Evolutionary conservation across 2,888 invertebrate species (phyloP), one percentile per base, ranked within the genome.

Genomic region (Temnothorax unifasciatus): DNA sequence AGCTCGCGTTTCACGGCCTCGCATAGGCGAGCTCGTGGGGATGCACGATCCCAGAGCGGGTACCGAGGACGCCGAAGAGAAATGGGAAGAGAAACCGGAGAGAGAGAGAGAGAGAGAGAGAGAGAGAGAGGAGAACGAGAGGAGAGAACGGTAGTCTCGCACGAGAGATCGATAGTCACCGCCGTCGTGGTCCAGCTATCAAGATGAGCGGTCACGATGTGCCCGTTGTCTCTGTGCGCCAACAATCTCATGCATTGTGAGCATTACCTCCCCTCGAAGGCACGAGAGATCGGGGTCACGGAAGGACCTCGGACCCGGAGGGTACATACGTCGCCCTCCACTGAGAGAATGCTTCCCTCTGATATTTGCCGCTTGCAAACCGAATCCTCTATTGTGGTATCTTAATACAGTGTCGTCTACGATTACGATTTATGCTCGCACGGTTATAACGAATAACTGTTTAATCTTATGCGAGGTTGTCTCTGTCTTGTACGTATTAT

Each of bases 241-340:
- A 75, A 87, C 88, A 76, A 86, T 89, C 86, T 86, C 88, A 85
- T 88, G 86, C 86, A 86, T 89, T 89, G 86, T 85, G 83, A 82
- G 64, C 68, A 86, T 88, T 79, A 79, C 79, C 79, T 59, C 21
- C 47, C 85, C 83, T 52, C 25, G 75, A 59, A 73, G 68, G 82
- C 87, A 59, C 38, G 57, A 29, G 34, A 52, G 25, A 71, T 66
- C 41, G 47, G 54, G 83, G 61, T 81, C 61, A 82, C 79, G 79
- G 79, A 79, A 85, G 77, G 83, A 85, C 50, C 44, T 41, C n/a
- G n/a, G 25, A 66, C 11, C 34, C 34, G 34, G 29, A 29, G 29
- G 34, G 6, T 6, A 41, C 74, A 83, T 63, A 57, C 54, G 21
- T 15, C 38, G 21, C 15, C 44, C 68, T 66, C 41, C 82, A 71